These are phyloP conservation scores for Paedocypris micromegethes DNA, from an alignment of 2,797 vertebrate genomes.

Conservation along the genomic window DNA sequence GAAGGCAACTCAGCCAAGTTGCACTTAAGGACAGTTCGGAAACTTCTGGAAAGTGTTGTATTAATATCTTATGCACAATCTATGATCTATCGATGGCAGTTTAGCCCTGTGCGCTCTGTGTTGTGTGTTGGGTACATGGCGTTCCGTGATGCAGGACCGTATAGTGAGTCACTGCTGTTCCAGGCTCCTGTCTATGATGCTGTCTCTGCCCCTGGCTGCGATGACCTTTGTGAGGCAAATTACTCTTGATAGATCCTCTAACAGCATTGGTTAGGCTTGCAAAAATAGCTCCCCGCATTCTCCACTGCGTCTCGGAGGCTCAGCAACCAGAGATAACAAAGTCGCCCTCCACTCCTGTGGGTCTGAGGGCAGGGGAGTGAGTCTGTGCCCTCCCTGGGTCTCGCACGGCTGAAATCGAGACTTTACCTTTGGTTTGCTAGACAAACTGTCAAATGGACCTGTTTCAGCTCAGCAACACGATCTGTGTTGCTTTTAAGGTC, in stretches of 20 bases:
- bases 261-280: constrained; percentile 38
- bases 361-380: constrained; percentile 5
- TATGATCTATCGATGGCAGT: constrained; percentile 11
- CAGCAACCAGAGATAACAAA: constrained; percentile 21
- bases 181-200: constrained; percentile 22
- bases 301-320: constrained; percentile 29
- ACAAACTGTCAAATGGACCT: too few species aligned
- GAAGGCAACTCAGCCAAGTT: constrained; percentile 1
- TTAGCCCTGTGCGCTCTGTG: constrained; percentile 16
- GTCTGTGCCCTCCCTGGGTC: background rate
- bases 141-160: constrained; percentile 39
- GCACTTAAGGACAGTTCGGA: background rate
- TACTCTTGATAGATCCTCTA: constrained; percentile 59
- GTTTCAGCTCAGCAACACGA: too few species aligned
- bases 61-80: constrained; percentile 29
- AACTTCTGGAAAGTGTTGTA: constrained; percentile 2
- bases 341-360: constrained; percentile 4
- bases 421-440: too few species aligned
- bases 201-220: constrained; percentile 54
- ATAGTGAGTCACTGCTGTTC: constrained; percentile 44
- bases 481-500: too few species aligned
- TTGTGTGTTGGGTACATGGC: constrained; percentile 24
- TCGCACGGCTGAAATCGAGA: too few species aligned
- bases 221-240: constrained; percentile 67
- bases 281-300: constrained; percentile 30